phyloP scores from a whole-genome alignment of 2,888 invertebrate species.

The Phortica okadai region DNA sequence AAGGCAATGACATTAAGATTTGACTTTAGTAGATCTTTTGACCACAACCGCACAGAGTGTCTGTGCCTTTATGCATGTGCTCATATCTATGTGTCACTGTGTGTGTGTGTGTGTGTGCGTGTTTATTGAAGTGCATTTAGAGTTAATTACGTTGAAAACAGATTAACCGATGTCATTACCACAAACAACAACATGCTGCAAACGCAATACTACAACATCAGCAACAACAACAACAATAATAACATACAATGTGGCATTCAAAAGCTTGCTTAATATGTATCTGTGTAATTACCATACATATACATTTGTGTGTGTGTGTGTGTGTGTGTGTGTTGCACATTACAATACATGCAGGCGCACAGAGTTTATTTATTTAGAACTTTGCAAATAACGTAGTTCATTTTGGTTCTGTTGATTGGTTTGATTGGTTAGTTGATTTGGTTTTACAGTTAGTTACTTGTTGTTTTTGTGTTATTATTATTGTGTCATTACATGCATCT shows the following conservation, averaged over 20 bases:
- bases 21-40: neutral
- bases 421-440: neutral
- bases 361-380: neutral
- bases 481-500: neutral
- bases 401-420: neutral
- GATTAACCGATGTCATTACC: slow-evolving; percentile 11
- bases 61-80: neutral
- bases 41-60: neutral
- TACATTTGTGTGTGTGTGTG: too few relatives aligned
- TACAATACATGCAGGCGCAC: neutral
- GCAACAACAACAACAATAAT: neutral
- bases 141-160: slow-evolving; percentile 14
- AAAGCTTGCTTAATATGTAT: too few relatives aligned
- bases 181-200: neutral
- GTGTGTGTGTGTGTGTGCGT: slow-evolving; percentile 3
- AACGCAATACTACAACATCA: neutral
- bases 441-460: neutral
- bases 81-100: neutral
- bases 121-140: neutral
- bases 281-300: too few relatives aligned
- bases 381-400: neutral
- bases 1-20: too few relatives aligned
- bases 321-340: neutral
- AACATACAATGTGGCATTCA: neutral
- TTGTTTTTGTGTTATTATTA: neutral